Base-by-base conservation (phyloP, 1,140 invertebrate species). In the Heliothis subflexa region DNA sequence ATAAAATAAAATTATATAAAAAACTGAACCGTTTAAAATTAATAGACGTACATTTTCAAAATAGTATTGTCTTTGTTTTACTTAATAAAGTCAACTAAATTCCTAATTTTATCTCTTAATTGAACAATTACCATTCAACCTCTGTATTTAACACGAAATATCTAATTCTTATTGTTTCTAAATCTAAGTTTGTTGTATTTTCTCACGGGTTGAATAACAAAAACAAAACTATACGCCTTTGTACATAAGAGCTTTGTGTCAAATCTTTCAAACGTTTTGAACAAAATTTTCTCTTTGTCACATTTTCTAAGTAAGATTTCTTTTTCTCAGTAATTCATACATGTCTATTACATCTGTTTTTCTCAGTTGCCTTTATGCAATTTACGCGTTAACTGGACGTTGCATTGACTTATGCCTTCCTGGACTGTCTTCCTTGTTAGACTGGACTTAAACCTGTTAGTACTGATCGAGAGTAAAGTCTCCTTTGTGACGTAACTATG, bases 361-460 rank as follows among this genome's bases (percentile, higher is more conserved):
- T 12, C 71, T 59, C 14, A 14, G 40, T 18, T 61, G 21, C 45
- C 57, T 62, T 86, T 85, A 80, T 75, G 77, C 79, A 87, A 85
- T 75, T 49, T 18, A 28, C 47, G 64, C 64, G n/a, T 68, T 52
- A 62, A 75, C 57, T 61, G 57, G 73, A 59, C 47, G 45, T 33
- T 64, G 18, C 47, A 50, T 28, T 64, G 47, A 62, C 59, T 33
- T 33, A 64, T 64, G 71, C 76, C 84, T 86, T 86, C 85, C 84
- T 78, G 84, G 81, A 68, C 72, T 81, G 49, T 83, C 85, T 89
- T 90, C 86, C 88, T 90, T 62, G 84, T 85, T 14, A 52, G 33
- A 64, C 57, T 75, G 50, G 55, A 40, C 21, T 70, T 21, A 75
- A 78, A 82, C 81, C 72, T 52, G 79, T 83, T 82, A 59, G 74